Evolutionary conservation across 2,113 vertebrate species (phyloP).

Genomic region (Pseudorhombus dupliciocellatus): DNA sequence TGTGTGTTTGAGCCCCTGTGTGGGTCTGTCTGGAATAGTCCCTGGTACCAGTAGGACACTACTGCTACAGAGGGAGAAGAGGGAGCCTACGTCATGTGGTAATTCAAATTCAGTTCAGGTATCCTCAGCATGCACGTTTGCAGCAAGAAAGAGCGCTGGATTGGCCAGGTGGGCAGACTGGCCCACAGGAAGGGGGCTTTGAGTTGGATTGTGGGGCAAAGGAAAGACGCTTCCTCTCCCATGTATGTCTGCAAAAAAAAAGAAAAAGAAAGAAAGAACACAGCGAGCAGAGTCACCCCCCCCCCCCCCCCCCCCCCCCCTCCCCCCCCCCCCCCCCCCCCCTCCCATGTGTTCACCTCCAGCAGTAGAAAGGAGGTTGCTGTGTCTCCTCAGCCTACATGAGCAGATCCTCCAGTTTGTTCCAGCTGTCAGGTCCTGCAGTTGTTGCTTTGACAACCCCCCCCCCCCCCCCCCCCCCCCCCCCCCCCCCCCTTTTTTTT

Average conservation of each 20-base stretch:
- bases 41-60: slow-evolving; percentile 70
- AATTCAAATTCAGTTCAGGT: slow-evolving; percentile 81
- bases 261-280: too few species aligned
- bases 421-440: slow-evolving; percentile 10
- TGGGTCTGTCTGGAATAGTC: slow-evolving; percentile 47
- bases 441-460: slow-evolving; percentile 24
- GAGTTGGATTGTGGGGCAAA: slow-evolving; percentile 28
- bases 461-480: too few species aligned
- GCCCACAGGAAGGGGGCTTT: slow-evolving; percentile 44
- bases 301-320: background rate
- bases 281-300: background rate
- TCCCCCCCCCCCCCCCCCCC: slow-evolving; percentile 24
- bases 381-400: background rate
- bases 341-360: background rate
- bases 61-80: slow-evolving; percentile 53
- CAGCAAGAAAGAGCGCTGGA: slow-evolving; percentile 66
- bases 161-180: slow-evolving; percentile 68
- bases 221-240: too few species aligned
- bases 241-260: too few species aligned
- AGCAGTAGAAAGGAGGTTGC: slow-evolving; percentile 26
- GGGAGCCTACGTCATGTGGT: slow-evolving; percentile 75
- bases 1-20: slow-evolving; percentile 58
- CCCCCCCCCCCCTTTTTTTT: too few species aligned
- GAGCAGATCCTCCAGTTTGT: slow-evolving; percentile 25
- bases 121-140: slow-evolving; percentile 76